Percentiles rank a stretch among this genome's conserved stretches.
Conservation (phyloP, 2,888 invertebrate genomes). For the Epinotia brunnichana region DNA sequence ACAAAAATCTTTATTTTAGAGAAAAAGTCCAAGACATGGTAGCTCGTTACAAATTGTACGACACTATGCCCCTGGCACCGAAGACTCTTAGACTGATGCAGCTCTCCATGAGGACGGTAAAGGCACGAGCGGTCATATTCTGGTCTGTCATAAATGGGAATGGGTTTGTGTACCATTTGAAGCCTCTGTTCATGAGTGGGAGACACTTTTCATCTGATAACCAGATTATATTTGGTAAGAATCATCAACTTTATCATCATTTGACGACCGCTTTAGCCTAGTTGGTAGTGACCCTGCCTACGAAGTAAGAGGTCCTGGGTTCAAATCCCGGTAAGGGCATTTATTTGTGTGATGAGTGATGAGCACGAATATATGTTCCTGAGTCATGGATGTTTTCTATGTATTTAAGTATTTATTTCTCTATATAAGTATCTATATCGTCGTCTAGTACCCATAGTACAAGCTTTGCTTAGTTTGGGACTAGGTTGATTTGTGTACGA, state of each 20-base stretch:
- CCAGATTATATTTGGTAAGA: constrained; percentile 12
- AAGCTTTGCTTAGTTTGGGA: no score
- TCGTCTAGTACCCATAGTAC: no score
- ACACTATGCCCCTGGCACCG: not conserved
- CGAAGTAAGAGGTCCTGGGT: no score
- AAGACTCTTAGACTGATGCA: not conserved
- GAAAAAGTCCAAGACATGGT: not conserved
- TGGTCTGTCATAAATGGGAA: constrained; percentile 10
- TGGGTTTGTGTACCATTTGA: not conserved
- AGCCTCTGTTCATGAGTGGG: constrained; percentile 6
- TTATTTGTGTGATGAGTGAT: no score
- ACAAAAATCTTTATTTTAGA: not conserved
- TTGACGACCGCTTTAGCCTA: no score
- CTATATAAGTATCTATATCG: no score
- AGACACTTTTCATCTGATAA: constrained; percentile 4
- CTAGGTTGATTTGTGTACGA: no score
- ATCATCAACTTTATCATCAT: not conserved
- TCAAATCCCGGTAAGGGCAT: no score
- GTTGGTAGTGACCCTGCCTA: no score
- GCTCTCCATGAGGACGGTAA: not conserved
- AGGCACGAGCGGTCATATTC: constrained; percentile 2
- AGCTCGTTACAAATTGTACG: not conserved
- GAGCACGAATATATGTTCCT: no score
- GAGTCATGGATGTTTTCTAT: no score
- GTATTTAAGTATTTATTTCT: no score